Conservation (phyloP, 1,140 invertebrate genomes). For the Telenomus remus region DNA sequence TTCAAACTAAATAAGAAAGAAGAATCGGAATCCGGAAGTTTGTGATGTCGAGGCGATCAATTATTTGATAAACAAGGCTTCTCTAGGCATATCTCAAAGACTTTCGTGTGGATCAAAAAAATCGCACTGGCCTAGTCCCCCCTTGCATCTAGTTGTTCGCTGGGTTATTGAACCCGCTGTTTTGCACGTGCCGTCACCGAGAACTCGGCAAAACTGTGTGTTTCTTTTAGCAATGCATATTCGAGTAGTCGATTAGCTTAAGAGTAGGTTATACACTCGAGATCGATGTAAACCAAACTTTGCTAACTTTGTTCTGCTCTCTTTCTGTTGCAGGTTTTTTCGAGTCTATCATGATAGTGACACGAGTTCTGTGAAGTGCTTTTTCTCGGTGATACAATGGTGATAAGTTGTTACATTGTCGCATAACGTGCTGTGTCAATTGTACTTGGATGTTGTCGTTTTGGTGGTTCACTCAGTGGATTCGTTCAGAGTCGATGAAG, state of each 20-base stretch:
- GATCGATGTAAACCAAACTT: not conserved
- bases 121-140: conserved; percentile 56
- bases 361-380: conserved; percentile 41
- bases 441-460: conserved; percentile 59
- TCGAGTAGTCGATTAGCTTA: not conserved
- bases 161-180: conserved; percentile 64
- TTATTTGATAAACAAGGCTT: too few species aligned
- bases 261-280: not conserved
- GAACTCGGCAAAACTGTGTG: conserved; percentile 15
- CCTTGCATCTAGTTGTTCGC: conserved; percentile 50
- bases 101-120: not conserved
- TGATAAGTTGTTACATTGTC: conserved; percentile 35
- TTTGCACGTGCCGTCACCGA: conserved; percentile 31
- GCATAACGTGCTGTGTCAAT: conserved; percentile 46
- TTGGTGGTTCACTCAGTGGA: conserved; percentile 46
- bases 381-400: conserved; percentile 34
- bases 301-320: not conserved
- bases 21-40: too few species aligned
- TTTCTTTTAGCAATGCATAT: conserved; percentile 10
- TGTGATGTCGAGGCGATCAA: conserved; percentile 5
- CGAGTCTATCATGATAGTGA: conserved; percentile 25
- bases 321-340: conserved; percentile 26
- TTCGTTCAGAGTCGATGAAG: conserved; percentile 57
- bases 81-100: too few species aligned
- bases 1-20: too few species aligned